Conservation (phyloP, 2,888 invertebrate species). For the Callyntrura guangdongensis region DNA sequence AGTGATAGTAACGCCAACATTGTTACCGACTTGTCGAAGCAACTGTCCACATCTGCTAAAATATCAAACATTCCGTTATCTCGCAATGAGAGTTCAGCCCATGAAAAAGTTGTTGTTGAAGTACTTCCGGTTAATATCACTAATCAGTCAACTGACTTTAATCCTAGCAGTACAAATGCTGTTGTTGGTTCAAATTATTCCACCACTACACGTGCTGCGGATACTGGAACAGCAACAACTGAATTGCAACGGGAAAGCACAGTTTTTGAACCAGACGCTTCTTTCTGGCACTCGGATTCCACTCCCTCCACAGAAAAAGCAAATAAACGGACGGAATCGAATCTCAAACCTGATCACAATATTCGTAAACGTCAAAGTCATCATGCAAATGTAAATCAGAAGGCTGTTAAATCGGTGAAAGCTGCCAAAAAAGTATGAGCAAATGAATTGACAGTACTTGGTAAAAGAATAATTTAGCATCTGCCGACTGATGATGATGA, state of each 20-base stretch:
- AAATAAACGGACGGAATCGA: too few species aligned
- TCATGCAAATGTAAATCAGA: not conserved
- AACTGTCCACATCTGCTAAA: too few species aligned
- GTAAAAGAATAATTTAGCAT: too few species aligned
- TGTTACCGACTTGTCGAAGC: not conserved
- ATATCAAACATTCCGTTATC: too few species aligned
- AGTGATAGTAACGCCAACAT: not conserved
- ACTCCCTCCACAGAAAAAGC: not conserved
- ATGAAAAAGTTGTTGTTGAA: too few species aligned
- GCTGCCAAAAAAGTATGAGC: not conserved
- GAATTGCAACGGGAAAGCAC: not conserved
- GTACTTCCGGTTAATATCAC: too few species aligned
- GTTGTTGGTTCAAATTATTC: not conserved
- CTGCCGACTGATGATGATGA: not conserved
- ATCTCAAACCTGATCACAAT: not conserved
- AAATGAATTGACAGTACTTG: not conserved
- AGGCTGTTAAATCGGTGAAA: too few species aligned
- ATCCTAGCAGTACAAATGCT: not conserved
- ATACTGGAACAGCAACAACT: not conserved
- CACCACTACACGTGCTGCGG: not conserved
- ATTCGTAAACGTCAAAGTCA: not conserved
- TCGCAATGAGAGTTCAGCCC: too few species aligned
- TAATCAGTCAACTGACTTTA: too few species aligned
- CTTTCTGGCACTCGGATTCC: slow-evolving; percentile 39
- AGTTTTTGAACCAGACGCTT: slow-evolving; percentile 16